Evolutionary conservation across 1,140 invertebrate genomes (phyloP), one percentile per base, ranked within the genome.

Genomic region (Saxidomus purpurata): DNA sequence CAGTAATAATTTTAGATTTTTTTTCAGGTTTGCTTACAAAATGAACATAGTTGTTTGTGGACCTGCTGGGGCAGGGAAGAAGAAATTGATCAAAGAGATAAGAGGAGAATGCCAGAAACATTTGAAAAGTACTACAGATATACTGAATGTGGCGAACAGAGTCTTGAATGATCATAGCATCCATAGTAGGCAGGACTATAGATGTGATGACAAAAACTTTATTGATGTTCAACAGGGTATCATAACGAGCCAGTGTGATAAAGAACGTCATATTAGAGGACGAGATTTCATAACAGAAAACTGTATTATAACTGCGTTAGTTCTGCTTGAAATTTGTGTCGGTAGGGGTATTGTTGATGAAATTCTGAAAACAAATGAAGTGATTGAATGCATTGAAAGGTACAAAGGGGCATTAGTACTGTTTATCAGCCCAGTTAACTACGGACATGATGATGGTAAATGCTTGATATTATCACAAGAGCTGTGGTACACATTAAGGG

Each of bases 21-120:
- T n/a, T n/a, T n/a, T n/a, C n/a, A n/a, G n/a, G n/a, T n/a, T n/a
- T n/a, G n/a, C n/a, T n/a, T n/a, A n/a, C n/a, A 81, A 43, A 61
- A 52, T 84, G 13, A 84, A 84, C 61, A 47, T 84, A 13, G 61
- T 84, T 0, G 11, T 84, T 0, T 84, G 81, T 49, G 81, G 81
- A 0, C 40, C 52, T 19, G 52, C 59, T 19, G 81, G 59, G 1
- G 52, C 81, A 25, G 38, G 81, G 1, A 84, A 84, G 25, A 31
- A 36, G 34, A 36, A 67, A 43, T 22, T 84, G 36, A 61, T 61
- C 43, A n/a, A 31, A 84, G 17, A 47, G 11, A 25, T 84, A 19
- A 67, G 8, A 22, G 17, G 19, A 11, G 28, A 63, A 28, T 69
- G 40, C 59, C 40, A 38, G 22, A 3, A n/a, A 6, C n/a, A 31